A percentile compares a stretch with the other conserved stretches of the same genome.
These are phyloP conservation scores for Allacma fusca DNA, from an alignment of 2,888 invertebrate genomes.

Conservation along the genomic window DNA sequence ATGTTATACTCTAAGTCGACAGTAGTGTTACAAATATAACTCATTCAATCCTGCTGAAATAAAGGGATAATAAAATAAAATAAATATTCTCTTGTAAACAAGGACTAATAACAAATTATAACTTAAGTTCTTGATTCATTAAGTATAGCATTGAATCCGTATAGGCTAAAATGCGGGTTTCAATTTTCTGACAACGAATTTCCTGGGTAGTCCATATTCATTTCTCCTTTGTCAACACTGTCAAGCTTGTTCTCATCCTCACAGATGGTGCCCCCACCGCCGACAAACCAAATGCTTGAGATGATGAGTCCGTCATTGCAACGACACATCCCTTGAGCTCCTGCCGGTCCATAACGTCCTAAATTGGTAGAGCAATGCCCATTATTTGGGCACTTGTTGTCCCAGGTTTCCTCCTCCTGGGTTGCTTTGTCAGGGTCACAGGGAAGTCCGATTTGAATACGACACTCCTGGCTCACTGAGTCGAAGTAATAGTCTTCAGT, in stretches of 20 bases:
- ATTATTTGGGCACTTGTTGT: slow-evolving; percentile 33
- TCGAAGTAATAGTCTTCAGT: slow-evolving; percentile 37
- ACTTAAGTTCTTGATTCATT: too few relatives aligned
- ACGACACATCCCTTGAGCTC: slow-evolving; percentile 42
- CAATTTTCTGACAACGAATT: too few relatives aligned
- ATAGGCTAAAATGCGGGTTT: too few relatives aligned
- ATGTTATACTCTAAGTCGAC: too few relatives aligned
- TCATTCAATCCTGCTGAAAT: too few relatives aligned
- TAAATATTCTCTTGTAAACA: too few relatives aligned
- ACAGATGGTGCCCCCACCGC: slow-evolving; percentile 33
- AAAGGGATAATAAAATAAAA: too few relatives aligned
- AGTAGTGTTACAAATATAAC: too few relatives aligned
- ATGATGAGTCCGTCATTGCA: slow-evolving; percentile 35
- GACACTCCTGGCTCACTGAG: slow-evolving; percentile 28
- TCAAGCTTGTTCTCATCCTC: too few relatives aligned
- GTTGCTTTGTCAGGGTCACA: slow-evolving; percentile 27
- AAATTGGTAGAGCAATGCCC: slow-evolving; percentile 30
- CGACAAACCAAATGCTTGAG: slow-evolving; percentile 33
- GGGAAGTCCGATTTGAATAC: slow-evolving; percentile 35
- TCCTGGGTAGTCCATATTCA: too few relatives aligned
- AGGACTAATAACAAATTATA: too few relatives aligned
- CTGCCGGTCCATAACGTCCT: slow-evolving; percentile 37
- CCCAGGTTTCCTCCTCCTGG: slow-evolving; percentile 9
- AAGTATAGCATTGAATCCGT: too few relatives aligned
- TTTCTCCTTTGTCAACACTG: not conserved